These are phyloP conservation scores for Grapholita molesta DNA, from an alignment of 1,140 invertebrate species.

Conservation along the genomic window DNA sequence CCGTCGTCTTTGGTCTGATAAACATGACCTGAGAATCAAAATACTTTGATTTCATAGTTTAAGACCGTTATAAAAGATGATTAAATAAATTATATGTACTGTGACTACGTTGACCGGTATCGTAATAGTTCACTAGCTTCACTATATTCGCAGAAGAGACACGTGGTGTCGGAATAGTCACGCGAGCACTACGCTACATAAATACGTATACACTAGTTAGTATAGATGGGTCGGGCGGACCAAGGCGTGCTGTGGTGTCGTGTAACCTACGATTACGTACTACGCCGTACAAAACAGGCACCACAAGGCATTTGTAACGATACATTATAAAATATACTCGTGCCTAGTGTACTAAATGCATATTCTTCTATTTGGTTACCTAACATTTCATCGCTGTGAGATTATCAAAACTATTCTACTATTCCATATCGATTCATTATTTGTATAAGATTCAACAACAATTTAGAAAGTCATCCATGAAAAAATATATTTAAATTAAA, in stretches of 20 bases:
- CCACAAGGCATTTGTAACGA: conserved; percentile 55
- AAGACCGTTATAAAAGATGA: background rate
- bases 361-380: conserved; percentile 59
- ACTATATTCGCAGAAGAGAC: background rate
- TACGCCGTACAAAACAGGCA: conserved; percentile 59
- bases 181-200: conserved; percentile 10
- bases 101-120: background rate
- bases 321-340: conserved; percentile 37
- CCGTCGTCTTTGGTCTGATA: background rate
- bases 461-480: conserved; percentile 47
- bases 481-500: conserved; percentile 32
- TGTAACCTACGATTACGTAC: conserved; percentile 38
- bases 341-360: conserved; percentile 66
- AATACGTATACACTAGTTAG: conserved; percentile 1
- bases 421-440: conserved; percentile 18
- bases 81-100: background rate
- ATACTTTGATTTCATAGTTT: background rate
- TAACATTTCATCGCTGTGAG: conserved; percentile 48
- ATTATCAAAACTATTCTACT: conserved; percentile 43
- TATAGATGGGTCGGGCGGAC: conserved; percentile 19
- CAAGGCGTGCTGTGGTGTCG: conserved; percentile 42
- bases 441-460: conserved; percentile 35
- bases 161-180: background rate
- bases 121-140: background rate
- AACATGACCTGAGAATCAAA: background rate